A percentile compares a stretch with the other conserved stretches of the same genome.
Conservation (phyloP, 2,888 invertebrate species). For the Zhengitettix transpicula region DNA sequence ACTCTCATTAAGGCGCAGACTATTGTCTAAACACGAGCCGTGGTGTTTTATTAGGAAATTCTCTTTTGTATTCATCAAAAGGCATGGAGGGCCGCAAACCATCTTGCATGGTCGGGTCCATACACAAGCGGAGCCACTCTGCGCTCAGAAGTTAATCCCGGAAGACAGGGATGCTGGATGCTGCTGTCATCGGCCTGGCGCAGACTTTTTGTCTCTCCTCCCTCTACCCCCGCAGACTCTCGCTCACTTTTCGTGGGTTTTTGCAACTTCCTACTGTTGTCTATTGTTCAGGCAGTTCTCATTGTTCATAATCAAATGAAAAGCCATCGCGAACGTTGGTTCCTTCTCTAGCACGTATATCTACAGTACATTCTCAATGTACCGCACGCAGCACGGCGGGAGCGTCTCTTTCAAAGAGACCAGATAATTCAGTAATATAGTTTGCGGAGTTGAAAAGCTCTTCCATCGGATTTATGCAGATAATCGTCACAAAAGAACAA, state of each 20-base stretch:
- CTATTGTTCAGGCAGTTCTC: conserved; percentile 13
- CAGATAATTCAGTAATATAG: conserved; percentile 16
- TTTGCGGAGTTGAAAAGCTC: conserved; percentile 15
- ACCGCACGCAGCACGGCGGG: conserved; percentile 4
- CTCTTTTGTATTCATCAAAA: too few species aligned
- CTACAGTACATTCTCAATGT: conserved; percentile 7
- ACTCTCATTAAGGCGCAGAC: too few species aligned
- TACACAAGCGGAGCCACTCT: not conserved
- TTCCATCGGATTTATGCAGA: conserved; percentile 16
- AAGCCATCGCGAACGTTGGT: conserved; percentile 9
- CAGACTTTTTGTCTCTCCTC: not conserved
- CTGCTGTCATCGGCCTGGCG: not conserved
- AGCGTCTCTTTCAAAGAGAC: conserved; percentile 10
- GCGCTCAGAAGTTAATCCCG: not conserved
- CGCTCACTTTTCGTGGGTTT: not conserved
- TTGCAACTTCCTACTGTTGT: conserved; percentile 12
- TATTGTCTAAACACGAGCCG: too few species aligned
- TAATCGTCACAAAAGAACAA: conserved; percentile 15
- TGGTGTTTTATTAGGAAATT: too few species aligned
- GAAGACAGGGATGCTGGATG: not conserved
- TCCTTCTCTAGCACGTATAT: conserved; percentile 5
- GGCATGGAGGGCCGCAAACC: not conserved
- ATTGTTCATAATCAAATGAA: conserved; percentile 16
- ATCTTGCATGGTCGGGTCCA: not conserved
- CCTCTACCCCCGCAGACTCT: too few species aligned